phyloP scores from a whole-genome alignment of 1,140 invertebrate genomes.

The Nasonia longicornis region DNA sequence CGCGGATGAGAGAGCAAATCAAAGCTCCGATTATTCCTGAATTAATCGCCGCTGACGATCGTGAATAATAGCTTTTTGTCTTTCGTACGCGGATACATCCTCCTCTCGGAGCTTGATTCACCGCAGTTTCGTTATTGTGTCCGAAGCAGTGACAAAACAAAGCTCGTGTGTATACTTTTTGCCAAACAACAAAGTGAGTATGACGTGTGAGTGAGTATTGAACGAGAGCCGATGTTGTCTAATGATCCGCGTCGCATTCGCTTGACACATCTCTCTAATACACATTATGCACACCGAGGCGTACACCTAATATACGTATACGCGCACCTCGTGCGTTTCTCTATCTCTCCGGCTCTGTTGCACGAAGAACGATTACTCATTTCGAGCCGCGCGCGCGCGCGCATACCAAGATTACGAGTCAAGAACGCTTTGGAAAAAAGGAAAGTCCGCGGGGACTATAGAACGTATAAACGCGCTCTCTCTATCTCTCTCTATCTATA shows the following conservation, averaged over 20 bases:
- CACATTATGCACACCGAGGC: neutral
- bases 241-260: neutral
- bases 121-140: neutral
- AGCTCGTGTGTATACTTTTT: too few relatives aligned
- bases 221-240: neutral
- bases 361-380: neutral
- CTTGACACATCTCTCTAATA: neutral
- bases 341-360: neutral
- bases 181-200: too few relatives aligned
- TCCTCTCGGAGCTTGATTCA: neutral
- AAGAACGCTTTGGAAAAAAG: neutral
- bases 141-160: neutral
- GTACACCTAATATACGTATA: neutral
- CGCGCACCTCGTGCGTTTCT: neutral
- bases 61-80: neutral
- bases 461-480: too few relatives aligned
- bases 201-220: neutral
- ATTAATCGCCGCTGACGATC: neutral
- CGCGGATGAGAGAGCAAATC: neutral
- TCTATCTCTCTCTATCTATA: neutral
- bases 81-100: neutral
- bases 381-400: neutral
- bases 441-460: neutral
- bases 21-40: neutral
- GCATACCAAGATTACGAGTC: slow-evolving; percentile 2